Conservation (phyloP, 2,113 vertebrate species). For the Rhodinocichla rosea region DNA sequence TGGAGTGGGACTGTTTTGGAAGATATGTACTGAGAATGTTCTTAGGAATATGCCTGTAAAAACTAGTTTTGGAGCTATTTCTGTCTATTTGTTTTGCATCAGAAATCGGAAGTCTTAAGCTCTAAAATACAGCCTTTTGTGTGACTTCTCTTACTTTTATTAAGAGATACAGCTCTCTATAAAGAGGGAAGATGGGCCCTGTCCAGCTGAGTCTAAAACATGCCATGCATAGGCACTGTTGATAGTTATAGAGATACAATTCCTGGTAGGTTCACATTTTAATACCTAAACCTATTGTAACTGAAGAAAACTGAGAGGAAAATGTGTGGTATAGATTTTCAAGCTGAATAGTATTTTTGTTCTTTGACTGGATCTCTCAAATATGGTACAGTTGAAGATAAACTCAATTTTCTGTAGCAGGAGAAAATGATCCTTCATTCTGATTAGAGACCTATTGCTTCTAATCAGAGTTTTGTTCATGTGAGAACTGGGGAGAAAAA, state of each 20-base stretch:
- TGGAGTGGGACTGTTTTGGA: background rate
- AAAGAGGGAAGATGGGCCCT: background rate
- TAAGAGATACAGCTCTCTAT: background rate
- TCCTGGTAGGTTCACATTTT: background rate
- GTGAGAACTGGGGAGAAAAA: background rate
- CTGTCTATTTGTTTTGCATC: background rate
- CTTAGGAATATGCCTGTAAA: background rate
- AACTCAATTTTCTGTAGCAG: background rate
- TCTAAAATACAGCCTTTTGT: background rate
- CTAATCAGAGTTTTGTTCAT: background rate
- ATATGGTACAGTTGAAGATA: background rate
- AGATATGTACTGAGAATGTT: background rate
- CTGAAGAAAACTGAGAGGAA: background rate
- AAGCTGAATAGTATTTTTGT: background rate
- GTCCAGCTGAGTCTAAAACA: background rate
- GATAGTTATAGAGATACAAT: background rate
- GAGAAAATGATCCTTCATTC: background rate
- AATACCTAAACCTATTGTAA: background rate
- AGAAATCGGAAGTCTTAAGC: background rate
- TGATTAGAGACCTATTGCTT: background rate
- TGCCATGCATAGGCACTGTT: background rate
- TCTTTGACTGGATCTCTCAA: background rate
- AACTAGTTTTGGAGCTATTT: background rate
- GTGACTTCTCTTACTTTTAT: background rate
- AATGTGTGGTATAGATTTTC: background rate